phyloP scores from a whole-genome alignment of 2,113 vertebrate genomes.

The Pedionomus torquatus region DNA sequence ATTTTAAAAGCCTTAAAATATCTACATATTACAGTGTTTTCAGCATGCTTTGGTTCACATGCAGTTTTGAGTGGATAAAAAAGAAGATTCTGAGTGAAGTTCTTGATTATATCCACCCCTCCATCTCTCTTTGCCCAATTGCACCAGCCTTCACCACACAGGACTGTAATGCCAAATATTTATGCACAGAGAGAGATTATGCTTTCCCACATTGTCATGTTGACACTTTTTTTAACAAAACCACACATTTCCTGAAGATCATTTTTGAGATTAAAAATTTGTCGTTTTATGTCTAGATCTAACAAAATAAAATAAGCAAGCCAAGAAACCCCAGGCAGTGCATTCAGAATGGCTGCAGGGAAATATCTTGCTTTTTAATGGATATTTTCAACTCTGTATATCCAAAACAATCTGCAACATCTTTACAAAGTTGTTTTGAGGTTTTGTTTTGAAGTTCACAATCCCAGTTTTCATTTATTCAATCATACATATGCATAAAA shows the following conservation, averaged over 20 bases:
- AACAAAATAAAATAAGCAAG: background rate
- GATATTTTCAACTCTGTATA: background rate
- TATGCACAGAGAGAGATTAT: background rate
- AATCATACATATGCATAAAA: constrained; percentile 22
- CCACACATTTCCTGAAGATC: background rate
- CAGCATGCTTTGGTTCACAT: background rate
- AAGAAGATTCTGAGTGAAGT: background rate
- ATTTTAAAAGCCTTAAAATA: background rate
- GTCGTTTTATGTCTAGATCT: background rate
- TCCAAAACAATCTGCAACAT: background rate
- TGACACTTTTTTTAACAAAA: background rate
- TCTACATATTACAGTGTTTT: background rate
- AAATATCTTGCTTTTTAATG: background rate
- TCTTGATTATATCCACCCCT: background rate
- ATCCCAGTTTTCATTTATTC: constrained; percentile 3
- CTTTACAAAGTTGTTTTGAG: background rate
- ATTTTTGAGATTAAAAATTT: background rate
- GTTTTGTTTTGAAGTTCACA: constrained; percentile 10
- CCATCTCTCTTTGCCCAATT: background rate
- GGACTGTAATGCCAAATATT: background rate
- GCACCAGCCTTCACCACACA: background rate
- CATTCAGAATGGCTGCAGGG: background rate
- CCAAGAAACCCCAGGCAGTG: rapidly evolving
- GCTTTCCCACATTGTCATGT: background rate
- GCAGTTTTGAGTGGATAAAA: background rate